These are phyloP conservation scores for Siniperca obscura DNA, from an alignment of 2,797 vertebrate species.

Conservation along the genomic window DNA sequence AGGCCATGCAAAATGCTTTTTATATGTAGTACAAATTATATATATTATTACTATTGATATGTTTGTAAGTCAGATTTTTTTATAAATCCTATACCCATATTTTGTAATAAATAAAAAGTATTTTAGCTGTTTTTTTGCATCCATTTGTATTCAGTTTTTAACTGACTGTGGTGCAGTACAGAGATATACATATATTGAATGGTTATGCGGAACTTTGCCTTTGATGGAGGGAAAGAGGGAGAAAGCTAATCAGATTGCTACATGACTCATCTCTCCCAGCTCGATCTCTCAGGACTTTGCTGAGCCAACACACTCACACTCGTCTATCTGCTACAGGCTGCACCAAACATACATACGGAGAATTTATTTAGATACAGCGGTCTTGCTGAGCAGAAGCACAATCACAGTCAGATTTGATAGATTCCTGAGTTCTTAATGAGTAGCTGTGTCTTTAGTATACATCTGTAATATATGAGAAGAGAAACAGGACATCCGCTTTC, in stretches of 20 bases:
- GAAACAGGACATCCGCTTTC: conserved; percentile 66
- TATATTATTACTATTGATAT: background rate
- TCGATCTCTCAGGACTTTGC: conserved; percentile 31
- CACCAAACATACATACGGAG: background rate
- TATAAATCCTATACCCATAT: conserved; percentile 13
- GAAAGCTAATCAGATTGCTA: conserved; percentile 42
- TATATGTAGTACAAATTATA: background rate
- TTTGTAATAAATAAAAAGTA: conserved; percentile 60
- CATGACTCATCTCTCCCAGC: conserved; percentile 55
- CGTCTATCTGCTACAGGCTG: conserved; percentile 13
- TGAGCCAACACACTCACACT: conserved; percentile 35
- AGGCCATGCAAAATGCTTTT: conserved; percentile 26
- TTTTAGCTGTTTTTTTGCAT: background rate
- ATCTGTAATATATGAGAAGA: conserved; percentile 37
- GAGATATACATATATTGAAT: background rate
- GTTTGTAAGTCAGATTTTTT: conserved; percentile 28
- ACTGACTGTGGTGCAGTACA: background rate
- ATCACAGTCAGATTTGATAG: background rate
- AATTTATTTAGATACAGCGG: background rate
- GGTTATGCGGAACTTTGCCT: conserved; percentile 26
- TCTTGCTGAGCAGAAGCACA: background rate
- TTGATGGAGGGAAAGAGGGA: conserved; percentile 22
- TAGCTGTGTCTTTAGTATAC: conserved; percentile 3
- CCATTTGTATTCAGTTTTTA: background rate
- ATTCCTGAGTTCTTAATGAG: background rate